A percentile compares a stretch with the other conserved stretches of the same genome.
These are phyloP conservation scores for Paracanthobrama guichenoti DNA, from an alignment of 2,113 vertebrate species.

Conservation along the genomic window DNA sequence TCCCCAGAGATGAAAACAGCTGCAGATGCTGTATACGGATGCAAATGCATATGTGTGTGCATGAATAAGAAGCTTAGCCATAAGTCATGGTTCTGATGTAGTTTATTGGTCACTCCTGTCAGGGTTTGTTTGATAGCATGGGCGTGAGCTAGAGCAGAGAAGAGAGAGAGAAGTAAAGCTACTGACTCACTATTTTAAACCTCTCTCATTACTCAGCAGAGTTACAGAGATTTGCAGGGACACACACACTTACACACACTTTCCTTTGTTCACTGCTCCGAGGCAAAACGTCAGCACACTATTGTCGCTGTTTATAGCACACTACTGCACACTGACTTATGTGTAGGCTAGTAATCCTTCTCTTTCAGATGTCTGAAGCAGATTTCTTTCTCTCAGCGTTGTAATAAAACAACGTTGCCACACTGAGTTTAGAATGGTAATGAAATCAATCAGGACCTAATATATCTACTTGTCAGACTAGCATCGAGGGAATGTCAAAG, in stretches of 20 bases:
- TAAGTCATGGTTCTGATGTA: constrained; percentile 34
- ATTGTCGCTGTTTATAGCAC: constrained; percentile 27
- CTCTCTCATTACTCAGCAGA: constrained; percentile 48
- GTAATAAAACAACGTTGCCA: constrained; percentile 5
- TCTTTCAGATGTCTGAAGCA: constrained; percentile 20
- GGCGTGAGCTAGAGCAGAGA: constrained; percentile 47
- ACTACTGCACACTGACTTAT: constrained; percentile 15
- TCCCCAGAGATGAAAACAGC: constrained; percentile 12
- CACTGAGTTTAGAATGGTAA: not conserved
- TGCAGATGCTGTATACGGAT: constrained; percentile 9
- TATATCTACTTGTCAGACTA: not conserved
- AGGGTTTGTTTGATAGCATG: constrained; percentile 42
- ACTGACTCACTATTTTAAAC: constrained; percentile 46
- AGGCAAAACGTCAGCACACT: constrained; percentile 46
- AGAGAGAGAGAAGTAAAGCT: constrained; percentile 41
- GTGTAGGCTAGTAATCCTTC: constrained; percentile 24
- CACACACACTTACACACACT: constrained; percentile 31
- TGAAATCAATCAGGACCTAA: constrained; percentile 17
- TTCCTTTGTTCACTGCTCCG: constrained; percentile 23
- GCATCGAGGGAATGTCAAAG: not conserved
- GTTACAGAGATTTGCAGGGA: constrained; percentile 34
- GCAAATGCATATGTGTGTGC: constrained; percentile 32
- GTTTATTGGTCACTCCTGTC: constrained; percentile 37
- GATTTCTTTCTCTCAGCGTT: not conserved
- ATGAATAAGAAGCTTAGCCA: constrained; percentile 8